These are phyloP conservation scores for Odobenus rosmarus DNA, from an alignment of 2,113 vertebrate genomes.

Conservation along the genomic window DNA sequence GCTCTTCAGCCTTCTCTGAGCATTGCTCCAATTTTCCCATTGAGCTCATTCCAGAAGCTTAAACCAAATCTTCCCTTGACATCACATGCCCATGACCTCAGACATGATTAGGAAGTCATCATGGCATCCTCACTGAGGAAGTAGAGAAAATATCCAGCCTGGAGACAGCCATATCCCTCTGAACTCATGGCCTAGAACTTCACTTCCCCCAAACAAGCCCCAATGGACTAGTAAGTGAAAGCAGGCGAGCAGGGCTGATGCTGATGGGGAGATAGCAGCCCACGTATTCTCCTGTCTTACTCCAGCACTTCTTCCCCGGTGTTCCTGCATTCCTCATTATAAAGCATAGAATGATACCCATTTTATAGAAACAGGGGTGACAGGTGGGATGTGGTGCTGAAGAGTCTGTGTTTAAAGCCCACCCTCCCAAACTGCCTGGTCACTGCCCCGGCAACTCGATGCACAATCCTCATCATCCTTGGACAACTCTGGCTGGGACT, in stretches of 20 bases:
- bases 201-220: neutral
- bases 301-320: neutral
- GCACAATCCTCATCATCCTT: neutral
- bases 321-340: neutral
- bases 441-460: neutral
- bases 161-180: neutral
- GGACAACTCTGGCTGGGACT: neutral
- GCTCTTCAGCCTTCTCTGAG: constrained; percentile 19
- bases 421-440: neutral
- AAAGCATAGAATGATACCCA: neutral
- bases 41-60: constrained; percentile 55
- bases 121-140: constrained; percentile 23
- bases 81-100: constrained; percentile 24
- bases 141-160: constrained; percentile 40
- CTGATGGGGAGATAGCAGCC: neutral
- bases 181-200: neutral
- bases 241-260: neutral
- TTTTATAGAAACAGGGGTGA: neutral
- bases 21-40: constrained; percentile 40
- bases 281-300: neutral
- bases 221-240: neutral
- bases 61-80: constrained; percentile 55
- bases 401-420: neutral
- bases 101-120: constrained; percentile 25
- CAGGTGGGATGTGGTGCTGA: neutral